Conservation (phyloP, 2,797 vertebrate species). For the Alectoris magna region DNA sequence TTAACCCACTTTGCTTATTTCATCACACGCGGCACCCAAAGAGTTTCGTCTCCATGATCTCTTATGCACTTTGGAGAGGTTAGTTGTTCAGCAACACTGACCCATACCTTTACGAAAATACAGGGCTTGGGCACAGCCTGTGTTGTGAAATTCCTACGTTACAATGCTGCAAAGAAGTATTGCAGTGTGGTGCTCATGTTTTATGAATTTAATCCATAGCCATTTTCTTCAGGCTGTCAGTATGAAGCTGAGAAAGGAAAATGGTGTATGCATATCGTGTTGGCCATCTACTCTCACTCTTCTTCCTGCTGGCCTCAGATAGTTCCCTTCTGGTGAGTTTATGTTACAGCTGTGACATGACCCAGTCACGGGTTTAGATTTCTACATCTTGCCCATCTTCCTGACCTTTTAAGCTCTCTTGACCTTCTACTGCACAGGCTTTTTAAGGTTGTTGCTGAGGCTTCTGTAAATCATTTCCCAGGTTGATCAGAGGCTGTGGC, state of each 20-base stretch:
- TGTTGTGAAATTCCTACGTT: background rate
- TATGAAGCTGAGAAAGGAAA: background rate
- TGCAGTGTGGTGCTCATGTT: background rate
- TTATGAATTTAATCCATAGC: background rate
- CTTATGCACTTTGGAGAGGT: background rate
- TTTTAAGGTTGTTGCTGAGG: background rate
- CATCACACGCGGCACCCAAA: background rate
- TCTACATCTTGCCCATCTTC: background rate
- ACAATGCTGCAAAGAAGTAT: background rate
- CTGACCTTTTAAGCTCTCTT: background rate
- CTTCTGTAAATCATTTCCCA: background rate
- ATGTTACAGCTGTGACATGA: background rate
- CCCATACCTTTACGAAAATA: background rate
- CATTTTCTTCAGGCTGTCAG: background rate
- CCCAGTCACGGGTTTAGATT: background rate
- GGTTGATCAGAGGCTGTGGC: background rate
- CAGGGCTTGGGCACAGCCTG: background rate
- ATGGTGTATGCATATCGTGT: fast-evolving
- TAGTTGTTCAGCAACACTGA: background rate
- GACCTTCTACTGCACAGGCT: background rate
- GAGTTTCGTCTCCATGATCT: background rate
- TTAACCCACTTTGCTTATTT: background rate
- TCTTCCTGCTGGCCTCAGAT: background rate
- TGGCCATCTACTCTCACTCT: background rate
- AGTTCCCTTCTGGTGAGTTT: background rate